Evolutionary conservation across 2,113 vertebrate genomes (phyloP).

Genomic region (Taurulus bubalis): DNA sequence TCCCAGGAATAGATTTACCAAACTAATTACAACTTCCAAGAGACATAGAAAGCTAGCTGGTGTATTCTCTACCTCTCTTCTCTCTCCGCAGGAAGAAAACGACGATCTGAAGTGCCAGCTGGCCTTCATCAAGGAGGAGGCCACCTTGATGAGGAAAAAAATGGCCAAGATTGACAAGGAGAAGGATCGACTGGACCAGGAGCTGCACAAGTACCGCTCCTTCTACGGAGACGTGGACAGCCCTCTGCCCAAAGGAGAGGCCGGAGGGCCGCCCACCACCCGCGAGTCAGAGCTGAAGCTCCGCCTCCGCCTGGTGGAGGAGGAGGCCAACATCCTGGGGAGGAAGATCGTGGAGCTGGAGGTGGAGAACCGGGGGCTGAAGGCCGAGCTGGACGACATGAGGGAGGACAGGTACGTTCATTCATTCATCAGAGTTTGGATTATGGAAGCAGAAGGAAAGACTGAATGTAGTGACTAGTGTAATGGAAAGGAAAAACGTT

Average conservation of each 20-base stretch:
- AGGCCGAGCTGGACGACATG: constrained; percentile 97
- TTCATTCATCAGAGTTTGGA: background rate
- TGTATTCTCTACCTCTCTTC: background rate
- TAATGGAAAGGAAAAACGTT: too few relatives aligned
- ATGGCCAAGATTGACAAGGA: constrained; percentile 99
- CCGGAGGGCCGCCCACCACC: constrained; percentile 95
- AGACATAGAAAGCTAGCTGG: background rate
- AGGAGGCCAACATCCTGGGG: constrained; percentile 98
- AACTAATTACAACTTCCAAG: background rate
- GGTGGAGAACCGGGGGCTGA: constrained; percentile 97
- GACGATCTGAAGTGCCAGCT: constrained; percentile 98
- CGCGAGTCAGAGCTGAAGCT: constrained; percentile 98
- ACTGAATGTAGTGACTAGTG: fast-evolving
- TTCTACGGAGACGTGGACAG: constrained; percentile 99
- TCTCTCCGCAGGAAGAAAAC: constrained; percentile 89
- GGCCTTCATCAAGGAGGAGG: constrained; percentile 97
- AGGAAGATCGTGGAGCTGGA: constrained; percentile 98
- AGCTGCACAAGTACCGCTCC: constrained; percentile 96
- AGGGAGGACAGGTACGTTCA: constrained; percentile 93
- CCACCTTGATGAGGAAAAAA: constrained; percentile 97
- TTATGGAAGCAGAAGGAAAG: background rate
- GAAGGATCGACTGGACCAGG: constrained; percentile 96
- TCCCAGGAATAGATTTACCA: background rate
- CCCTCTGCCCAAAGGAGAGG: constrained; percentile 96
- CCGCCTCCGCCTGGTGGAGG: constrained; percentile 94